Evolutionary conservation across 1,140 invertebrate species (phyloP).

Genomic region (Dendroctonus valens): DNA sequence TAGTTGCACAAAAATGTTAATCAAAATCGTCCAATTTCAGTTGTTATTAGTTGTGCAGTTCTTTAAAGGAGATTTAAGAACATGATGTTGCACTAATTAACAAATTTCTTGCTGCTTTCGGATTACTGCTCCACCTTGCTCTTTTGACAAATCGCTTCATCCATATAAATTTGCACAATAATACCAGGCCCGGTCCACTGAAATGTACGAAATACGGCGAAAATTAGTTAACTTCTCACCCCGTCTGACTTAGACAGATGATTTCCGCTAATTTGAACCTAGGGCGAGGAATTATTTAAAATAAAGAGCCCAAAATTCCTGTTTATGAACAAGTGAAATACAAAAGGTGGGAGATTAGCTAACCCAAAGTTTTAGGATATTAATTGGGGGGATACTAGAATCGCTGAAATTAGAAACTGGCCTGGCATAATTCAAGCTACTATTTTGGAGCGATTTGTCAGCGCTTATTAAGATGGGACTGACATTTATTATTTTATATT

Average conservation of each 20-base stretch:
- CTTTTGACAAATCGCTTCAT: conserved; percentile 23
- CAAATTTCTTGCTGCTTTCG: not conserved
- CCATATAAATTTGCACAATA: conserved; percentile 28
- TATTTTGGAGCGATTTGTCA: conserved; percentile 13
- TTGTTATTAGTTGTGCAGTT: no score
- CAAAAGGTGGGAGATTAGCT: conserved; percentile 15
- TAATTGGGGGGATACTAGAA: conserved; percentile 14
- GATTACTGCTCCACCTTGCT: not conserved
- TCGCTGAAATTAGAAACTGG: conserved; percentile 17
- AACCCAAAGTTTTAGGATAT: conserved; percentile 11
- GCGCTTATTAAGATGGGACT: conserved; percentile 7
- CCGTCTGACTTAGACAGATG: conserved; percentile 27
- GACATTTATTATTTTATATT: conserved; percentile 18
- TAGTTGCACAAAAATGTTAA: no score
- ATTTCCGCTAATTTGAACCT: conserved; percentile 24
- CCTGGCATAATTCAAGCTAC: conserved; percentile 4
- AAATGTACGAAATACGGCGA: conserved; percentile 23
- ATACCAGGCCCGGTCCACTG: conserved; percentile 15
- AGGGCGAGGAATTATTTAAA: conserved; percentile 21
- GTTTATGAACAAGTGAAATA: conserved; percentile 5
- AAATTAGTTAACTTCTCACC: conserved; percentile 30
- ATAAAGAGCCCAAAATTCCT: conserved; percentile 27
- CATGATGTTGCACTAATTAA: no score
- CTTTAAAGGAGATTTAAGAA: no score
- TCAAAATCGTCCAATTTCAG: no score